Percentiles rank a stretch among this genome's conserved stretches.
phyloP scores from a whole-genome alignment of 2,888 invertebrate genomes.

The Agonum fuliginosum region DNA sequence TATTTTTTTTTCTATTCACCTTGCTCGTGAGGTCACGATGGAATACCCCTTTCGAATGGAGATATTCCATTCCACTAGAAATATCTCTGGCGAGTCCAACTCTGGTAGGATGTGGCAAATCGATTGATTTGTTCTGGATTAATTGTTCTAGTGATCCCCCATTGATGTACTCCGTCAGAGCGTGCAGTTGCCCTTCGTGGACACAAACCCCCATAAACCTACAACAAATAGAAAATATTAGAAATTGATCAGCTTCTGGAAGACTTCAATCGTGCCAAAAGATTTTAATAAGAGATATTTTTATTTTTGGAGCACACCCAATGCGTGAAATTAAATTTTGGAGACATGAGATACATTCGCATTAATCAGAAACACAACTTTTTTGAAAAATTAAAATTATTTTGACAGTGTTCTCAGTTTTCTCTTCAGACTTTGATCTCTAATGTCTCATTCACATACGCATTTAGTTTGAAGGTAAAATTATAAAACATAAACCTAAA shows the following conservation, averaged over 20 bases:
- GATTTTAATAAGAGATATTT: slow-evolving; percentile 33
- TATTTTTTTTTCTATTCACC: slow-evolving; percentile 72
- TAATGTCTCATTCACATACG: no score
- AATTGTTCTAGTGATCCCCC: slow-evolving; percentile 95
- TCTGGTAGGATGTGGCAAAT: slow-evolving; percentile 85
- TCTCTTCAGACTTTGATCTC: no score
- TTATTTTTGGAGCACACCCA: slow-evolving; percentile 45
- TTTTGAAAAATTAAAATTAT: no score
- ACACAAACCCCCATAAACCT: slow-evolving; percentile 98
- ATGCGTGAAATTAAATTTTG: slow-evolving; percentile 7
- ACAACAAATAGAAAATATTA: slow-evolving; percentile 66
- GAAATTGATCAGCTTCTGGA: slow-evolving; percentile 5
- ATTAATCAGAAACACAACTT: no score
- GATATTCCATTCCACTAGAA: slow-evolving; percentile 93
- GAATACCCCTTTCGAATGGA: slow-evolving; percentile 94
- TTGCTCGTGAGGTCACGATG: slow-evolving; percentile 97
- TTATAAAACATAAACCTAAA: no score
- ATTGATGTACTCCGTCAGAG: slow-evolving; percentile 96
- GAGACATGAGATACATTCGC: neutral
- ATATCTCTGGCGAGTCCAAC: slow-evolving; percentile 92
- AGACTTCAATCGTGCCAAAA: slow-evolving; percentile 13
- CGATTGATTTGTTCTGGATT: slow-evolving; percentile 83
- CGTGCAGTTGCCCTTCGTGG: slow-evolving; percentile 96
- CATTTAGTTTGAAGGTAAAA: no score
- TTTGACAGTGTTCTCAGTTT: no score